phyloP scores from a whole-genome alignment of 2,113 vertebrate genomes.

The Cyprinodon variegatus region DNA sequence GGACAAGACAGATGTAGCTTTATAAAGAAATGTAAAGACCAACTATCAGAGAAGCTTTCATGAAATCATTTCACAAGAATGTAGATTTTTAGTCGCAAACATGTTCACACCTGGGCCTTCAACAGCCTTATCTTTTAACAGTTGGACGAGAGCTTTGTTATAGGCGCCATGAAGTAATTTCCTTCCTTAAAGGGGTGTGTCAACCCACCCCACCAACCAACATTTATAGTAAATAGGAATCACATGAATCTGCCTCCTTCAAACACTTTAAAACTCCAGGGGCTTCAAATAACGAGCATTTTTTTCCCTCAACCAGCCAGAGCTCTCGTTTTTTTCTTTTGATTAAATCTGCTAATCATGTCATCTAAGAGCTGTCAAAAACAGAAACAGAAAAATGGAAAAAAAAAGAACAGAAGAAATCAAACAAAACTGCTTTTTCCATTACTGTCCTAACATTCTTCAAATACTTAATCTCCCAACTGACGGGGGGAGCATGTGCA shows the following conservation, averaged over 20 bases:
- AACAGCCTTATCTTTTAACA: conserved; percentile 38
- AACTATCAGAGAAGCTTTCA: neutral
- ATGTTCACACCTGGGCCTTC: conserved; percentile 22
- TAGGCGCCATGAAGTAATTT: conserved; percentile 34
- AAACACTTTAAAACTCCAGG: neutral
- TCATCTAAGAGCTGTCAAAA: neutral
- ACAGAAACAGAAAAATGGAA: neutral
- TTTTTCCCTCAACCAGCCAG: neutral
- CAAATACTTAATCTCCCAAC: conserved; percentile 44
- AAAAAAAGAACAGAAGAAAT: neutral
- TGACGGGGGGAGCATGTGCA: neutral
- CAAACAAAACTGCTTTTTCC: conserved; percentile 8
- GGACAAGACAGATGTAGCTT: conserved; percentile 18
- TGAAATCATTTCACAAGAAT: neutral
- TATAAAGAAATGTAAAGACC: neutral
- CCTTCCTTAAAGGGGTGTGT: conserved; percentile 27
- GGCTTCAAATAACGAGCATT: neutral
- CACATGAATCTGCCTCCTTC: neutral
- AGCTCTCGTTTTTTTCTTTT: neutral
- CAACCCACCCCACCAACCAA: conserved; percentile 27
- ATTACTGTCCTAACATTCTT: conserved; percentile 48
- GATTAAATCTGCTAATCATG: neutral
- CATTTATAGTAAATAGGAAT: conserved; percentile 10
- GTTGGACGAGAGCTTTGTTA: conserved; percentile 30
- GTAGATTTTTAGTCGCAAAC: conserved; percentile 9